A percentile compares a stretch with the other conserved stretches of the same genome.
Evolutionary conservation across 2,797 vertebrate species (phyloP).

Genomic region (Molossus alvarezi): DNA sequence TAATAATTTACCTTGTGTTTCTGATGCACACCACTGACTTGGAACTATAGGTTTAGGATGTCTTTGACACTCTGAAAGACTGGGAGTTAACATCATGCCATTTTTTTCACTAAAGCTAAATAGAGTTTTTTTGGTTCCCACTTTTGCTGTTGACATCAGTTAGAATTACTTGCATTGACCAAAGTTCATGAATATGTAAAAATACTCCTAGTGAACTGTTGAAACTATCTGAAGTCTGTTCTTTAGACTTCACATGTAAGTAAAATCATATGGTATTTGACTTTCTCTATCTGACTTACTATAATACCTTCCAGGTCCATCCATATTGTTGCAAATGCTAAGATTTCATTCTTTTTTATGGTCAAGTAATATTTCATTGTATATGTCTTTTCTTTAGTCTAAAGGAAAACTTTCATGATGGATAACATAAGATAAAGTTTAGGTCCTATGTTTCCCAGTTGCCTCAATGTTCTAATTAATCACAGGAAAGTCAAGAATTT

Average conservation of each 20-base stretch:
- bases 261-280: not conserved
- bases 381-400: not conserved
- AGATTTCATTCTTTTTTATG: not conserved
- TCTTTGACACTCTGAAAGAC: not conserved
- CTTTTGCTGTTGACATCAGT: not conserved
- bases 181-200: slow-evolving; percentile 17
- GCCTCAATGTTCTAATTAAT: not conserved
- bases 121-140: not conserved
- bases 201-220: not conserved
- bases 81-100: not conserved
- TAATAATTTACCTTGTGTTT: not conserved
- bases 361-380: not conserved
- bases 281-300: not conserved
- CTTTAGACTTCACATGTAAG: not conserved
- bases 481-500: not conserved
- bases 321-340: not conserved
- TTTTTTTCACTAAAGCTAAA: not conserved
- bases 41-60: not conserved
- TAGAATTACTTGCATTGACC: not conserved
- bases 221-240: not conserved
- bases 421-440: not conserved
- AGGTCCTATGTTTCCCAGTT: not conserved
- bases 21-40: not conserved
- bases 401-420: not conserved
- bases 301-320: not conserved